Conservation (phyloP, 37 sponge, comb jelly and placozoan genomes). For the Theonella swinhoei region DNA sequence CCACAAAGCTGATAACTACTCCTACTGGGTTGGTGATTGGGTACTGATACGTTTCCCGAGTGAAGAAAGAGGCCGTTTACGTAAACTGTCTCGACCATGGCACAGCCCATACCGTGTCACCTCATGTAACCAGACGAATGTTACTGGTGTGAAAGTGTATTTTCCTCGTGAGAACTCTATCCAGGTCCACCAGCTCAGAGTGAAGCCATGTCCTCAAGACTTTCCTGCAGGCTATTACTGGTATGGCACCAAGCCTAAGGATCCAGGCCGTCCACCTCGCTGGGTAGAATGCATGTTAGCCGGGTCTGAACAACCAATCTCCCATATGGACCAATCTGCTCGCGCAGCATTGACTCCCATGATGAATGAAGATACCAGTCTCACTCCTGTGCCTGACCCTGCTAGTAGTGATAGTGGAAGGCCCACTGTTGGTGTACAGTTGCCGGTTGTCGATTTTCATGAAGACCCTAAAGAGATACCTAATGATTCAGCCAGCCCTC, state of each 20-base stretch:
- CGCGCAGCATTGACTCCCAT: neutral
- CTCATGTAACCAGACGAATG: conserved; percentile 1
- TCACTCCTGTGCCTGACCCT: neutral
- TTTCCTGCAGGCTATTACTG: conserved; percentile 63
- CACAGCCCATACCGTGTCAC: conserved; percentile 51
- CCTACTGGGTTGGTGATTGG: conserved; percentile 26
- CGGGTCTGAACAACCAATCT: neutral
- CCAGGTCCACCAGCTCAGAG: conserved; percentile 37
- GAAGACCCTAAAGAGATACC: no score
- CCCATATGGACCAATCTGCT: neutral
- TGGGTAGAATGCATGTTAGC: neutral
- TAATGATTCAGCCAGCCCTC: no score
- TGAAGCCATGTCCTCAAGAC: conserved; percentile 26
- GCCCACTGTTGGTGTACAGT: no score
- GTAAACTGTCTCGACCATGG: conserved; percentile 46
- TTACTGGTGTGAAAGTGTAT: conserved; percentile 45
- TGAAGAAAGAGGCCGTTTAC: conserved; percentile 45
- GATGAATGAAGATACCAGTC: neutral
- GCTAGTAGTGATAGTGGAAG: no score
- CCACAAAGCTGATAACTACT: neutral
- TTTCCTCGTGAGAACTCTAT: conserved; percentile 37
- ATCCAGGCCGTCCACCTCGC: neutral
- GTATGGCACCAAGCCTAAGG: conserved; percentile 25
- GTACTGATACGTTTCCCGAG: conserved; percentile 48
- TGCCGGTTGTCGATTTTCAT: no score